Conservation (phyloP, 2,113 vertebrate species). For the Casuarius casuarius region DNA sequence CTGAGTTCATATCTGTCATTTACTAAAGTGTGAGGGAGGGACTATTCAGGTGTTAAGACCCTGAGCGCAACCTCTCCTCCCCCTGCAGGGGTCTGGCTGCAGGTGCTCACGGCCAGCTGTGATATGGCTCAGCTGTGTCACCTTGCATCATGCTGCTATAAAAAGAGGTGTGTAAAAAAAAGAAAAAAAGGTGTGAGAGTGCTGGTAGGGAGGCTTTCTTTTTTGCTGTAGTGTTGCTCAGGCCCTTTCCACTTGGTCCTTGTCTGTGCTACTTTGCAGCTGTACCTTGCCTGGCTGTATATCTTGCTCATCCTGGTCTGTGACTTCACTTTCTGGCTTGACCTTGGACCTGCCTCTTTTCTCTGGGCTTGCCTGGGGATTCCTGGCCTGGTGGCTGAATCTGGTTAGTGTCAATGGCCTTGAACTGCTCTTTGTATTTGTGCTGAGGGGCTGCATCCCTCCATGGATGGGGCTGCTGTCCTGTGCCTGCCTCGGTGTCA, state of each 20-base stretch:
- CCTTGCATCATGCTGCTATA: not conserved
- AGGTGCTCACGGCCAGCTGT: not conserved
- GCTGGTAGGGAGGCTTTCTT: not conserved
- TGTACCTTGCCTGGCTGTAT: not conserved
- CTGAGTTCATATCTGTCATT: not conserved
- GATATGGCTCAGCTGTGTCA: not conserved
- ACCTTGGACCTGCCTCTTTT: not conserved
- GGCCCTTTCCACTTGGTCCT: too few species aligned
- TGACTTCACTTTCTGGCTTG: not conserved
- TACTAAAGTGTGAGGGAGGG: not conserved
- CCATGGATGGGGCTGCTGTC: not conserved
- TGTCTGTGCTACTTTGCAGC: too few species aligned
- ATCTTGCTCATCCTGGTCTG: not conserved
- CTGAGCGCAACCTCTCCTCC: not conserved
- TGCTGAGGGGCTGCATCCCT: not conserved
- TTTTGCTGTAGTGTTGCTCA: not conserved
- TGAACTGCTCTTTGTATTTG: not conserved
- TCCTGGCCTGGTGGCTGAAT: not conserved
- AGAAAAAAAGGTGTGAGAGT: not conserved
- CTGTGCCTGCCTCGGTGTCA: not conserved
- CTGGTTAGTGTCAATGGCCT: not conserved
- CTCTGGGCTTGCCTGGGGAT: not conserved
- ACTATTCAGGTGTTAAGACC: not conserved
- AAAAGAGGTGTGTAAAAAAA: not conserved
- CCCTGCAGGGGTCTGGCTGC: not conserved